A percentile compares a stretch with the other conserved stretches of the same genome.
Conservation (phyloP, 2,797 vertebrate genomes). For the Triplophysa yarkandensis region DNA sequence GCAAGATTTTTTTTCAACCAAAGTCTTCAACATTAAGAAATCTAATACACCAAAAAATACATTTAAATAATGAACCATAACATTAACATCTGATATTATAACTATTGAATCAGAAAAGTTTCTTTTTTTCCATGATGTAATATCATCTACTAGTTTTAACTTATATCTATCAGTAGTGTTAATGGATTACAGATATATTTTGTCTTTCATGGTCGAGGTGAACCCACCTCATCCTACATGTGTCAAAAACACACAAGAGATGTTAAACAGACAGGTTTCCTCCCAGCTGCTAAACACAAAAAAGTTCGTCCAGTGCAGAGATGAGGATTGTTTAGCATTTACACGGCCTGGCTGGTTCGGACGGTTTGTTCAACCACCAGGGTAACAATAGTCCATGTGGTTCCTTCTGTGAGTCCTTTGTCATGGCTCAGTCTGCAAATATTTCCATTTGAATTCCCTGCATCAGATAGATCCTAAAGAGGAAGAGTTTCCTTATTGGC, state of each 20-base stretch:
- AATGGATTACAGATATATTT: constrained; percentile 78
- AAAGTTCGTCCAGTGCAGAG: constrained; percentile 49
- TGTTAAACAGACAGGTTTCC: constrained; percentile 38
- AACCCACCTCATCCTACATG: constrained; percentile 38
- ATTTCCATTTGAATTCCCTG: constrained; percentile 26
- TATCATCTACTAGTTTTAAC: constrained; percentile 78
- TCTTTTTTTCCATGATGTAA: constrained; percentile 78
- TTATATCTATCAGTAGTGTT: constrained; percentile 77
- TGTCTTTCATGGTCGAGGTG: constrained; percentile 62
- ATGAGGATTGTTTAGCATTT: constrained; percentile 49
- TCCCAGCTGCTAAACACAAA: constrained; percentile 27
- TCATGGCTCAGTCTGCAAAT: constrained; percentile 21
- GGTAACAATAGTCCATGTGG: constrained; percentile 38
- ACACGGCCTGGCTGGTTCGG: constrained; percentile 10
- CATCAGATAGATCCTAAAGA: constrained; percentile 36
- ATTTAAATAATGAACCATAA: constrained; percentile 81
- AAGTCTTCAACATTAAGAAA: constrained; percentile 74
- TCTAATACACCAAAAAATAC: constrained; percentile 81
- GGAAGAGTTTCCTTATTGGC: constrained; percentile 39
- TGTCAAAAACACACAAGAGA: constrained; percentile 40
- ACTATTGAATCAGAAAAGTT: constrained; percentile 79
- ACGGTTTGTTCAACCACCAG: constrained; percentile 34
- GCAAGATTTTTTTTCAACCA: constrained; percentile 60
- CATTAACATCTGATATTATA: constrained; percentile 78
- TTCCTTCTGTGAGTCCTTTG: constrained; percentile 33